Percentiles rank a stretch among this genome's conserved stretches.
phyloP scores from a whole-genome alignment of 2,797 vertebrate species.

The Paedocypris micromegethes region DNA sequence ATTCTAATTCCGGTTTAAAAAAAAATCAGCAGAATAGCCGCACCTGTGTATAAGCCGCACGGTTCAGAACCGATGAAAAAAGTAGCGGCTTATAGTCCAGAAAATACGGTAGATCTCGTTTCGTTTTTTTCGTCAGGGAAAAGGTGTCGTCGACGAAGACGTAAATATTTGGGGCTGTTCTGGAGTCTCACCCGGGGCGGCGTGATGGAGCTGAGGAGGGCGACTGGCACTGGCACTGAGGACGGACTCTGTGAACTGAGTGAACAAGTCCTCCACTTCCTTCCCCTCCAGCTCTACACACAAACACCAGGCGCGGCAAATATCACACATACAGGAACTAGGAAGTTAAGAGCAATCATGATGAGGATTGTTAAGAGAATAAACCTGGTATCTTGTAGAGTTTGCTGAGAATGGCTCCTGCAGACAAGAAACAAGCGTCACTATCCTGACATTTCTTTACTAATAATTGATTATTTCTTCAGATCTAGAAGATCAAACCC shows the following conservation, averaged over 20 bases:
- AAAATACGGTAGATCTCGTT: too few species aligned
- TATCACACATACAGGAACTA: neutral
- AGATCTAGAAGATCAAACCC: too few species aligned
- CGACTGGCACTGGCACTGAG: conserved; percentile 78
- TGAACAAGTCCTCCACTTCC: conserved; percentile 95
- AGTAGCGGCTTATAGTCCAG: too few species aligned
- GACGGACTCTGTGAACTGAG: conserved; percentile 67
- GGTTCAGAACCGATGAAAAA: too few species aligned
- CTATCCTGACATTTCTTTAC: too few species aligned
- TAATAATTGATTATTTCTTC: too few species aligned
- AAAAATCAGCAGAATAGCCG: too few species aligned
- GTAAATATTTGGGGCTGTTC: too few species aligned
- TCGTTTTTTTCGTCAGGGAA: too few species aligned
- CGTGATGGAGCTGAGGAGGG: conserved; percentile 63
- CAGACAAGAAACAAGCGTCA: conserved; percentile 26
- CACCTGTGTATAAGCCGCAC: too few species aligned
- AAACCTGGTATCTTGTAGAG: conserved; percentile 96
- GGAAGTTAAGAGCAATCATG: neutral
- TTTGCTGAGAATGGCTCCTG: conserved; percentile 92
- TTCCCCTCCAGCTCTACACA: conserved; percentile 87
- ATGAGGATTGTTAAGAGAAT: conserved; percentile 21
- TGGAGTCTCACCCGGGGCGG: conserved; percentile 21
- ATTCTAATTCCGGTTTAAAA: too few species aligned
- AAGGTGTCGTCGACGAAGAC: too few species aligned
- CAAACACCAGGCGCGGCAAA: neutral